These are phyloP conservation scores for Tamias sibiricus DNA, from an alignment of 2,113 vertebrate species.

Conservation along the genomic window DNA sequence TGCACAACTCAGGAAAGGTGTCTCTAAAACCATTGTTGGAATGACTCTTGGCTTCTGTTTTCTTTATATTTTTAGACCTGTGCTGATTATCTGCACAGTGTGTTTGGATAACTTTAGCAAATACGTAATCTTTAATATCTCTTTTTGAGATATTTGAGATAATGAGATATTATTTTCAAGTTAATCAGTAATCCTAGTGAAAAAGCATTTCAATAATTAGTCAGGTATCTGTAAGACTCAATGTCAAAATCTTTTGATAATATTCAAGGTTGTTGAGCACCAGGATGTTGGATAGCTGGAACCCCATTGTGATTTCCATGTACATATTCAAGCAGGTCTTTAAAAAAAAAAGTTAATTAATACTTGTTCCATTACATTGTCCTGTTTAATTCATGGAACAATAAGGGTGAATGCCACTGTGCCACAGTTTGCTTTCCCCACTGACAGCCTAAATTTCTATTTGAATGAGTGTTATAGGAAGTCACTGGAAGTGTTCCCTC, in stretches of 20 bases:
- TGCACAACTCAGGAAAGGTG: background rate
- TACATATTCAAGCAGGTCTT: background rate
- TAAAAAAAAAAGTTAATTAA: conserved; percentile 22
- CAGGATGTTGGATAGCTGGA: background rate
- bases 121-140: background rate
- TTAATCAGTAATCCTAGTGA: background rate
- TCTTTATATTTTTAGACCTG: background rate
- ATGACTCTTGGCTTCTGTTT: background rate
- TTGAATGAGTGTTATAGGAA: background rate
- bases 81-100: background rate
- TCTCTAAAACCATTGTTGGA: background rate
- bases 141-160: conserved; percentile 29
- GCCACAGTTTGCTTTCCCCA: background rate
- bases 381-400: background rate
- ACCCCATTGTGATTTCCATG: background rate
- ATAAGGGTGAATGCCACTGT: background rate
- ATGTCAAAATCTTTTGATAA: background rate
- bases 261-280: background rate
- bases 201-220: background rate
- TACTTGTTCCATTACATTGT: background rate
- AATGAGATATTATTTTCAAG: background rate
- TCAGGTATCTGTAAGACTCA: background rate
- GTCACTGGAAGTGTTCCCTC: background rate
- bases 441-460: background rate
- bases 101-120: conserved; percentile 14